Evolutionary conservation across 2,888 invertebrate genomes (phyloP).

Genomic region (Junonia oenone): DNA sequence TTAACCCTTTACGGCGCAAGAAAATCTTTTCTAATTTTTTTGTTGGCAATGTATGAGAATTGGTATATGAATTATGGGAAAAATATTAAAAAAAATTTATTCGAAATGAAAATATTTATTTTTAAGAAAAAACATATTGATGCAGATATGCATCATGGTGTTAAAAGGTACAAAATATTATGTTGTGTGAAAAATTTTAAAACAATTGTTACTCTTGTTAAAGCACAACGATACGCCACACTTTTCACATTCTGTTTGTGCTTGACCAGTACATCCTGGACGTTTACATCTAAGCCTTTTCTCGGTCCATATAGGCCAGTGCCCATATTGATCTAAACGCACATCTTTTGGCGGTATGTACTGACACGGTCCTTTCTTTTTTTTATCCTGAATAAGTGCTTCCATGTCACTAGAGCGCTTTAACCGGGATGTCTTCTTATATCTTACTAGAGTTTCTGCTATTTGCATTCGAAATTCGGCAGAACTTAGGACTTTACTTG

Average conservation of each 20-base stretch:
- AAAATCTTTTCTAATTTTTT: too few relatives aligned
- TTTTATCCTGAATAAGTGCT: neutral
- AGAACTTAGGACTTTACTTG: neutral
- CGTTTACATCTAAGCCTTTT: neutral
- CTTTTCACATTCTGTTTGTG: conserved; percentile 5
- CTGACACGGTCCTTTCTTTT: neutral
- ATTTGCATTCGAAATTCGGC: neutral
- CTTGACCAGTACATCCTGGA: conserved; percentile 2
- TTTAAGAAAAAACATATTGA: too few relatives aligned
- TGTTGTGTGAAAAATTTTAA: neutral
- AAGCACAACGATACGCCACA: conserved; percentile 8
- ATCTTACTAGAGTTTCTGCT: neutral
- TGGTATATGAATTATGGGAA: too few relatives aligned
- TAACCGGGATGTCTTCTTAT: neutral
- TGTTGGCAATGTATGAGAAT: too few relatives aligned
- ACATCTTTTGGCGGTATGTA: neutral
- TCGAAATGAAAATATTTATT: too few relatives aligned
- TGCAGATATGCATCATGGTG: too few relatives aligned
- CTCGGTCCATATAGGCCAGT: neutral
- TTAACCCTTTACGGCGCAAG: too few relatives aligned
- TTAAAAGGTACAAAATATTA: too few relatives aligned
- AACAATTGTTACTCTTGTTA: conserved; percentile 10
- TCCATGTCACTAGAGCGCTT: neutral
- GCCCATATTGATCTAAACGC: neutral
- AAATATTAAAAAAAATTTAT: too few relatives aligned